Conservation (phyloP, 2,797 vertebrate genomes). For the Myotis vivesi region DNA sequence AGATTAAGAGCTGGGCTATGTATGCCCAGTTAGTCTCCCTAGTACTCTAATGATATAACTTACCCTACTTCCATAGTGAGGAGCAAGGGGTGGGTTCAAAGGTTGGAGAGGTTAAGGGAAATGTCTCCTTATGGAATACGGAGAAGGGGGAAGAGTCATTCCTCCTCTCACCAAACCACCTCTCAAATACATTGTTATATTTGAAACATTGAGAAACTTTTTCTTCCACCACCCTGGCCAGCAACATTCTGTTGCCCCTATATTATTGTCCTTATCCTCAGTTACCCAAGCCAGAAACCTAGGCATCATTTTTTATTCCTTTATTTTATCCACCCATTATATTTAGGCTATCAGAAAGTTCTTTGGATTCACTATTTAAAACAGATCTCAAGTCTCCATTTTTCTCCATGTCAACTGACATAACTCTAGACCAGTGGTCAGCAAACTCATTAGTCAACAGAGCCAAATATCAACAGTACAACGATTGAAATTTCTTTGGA, state of each 20-base stretch:
- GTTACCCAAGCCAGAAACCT: not conserved
- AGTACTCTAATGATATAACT: not conserved
- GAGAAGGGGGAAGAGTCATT: not conserved
- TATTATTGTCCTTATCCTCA: not conserved
- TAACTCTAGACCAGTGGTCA: not conserved
- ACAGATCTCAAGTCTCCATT: not conserved
- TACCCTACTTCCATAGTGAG: not conserved
- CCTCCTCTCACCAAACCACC: not conserved
- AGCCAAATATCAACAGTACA: no score
- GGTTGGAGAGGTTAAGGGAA: not conserved
- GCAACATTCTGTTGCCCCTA: not conserved
- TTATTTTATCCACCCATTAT: not conserved
- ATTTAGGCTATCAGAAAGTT: not conserved
- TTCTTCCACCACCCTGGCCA: not conserved
- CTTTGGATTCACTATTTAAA: constrained; percentile 19
- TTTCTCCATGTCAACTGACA: not conserved
- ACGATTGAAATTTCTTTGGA: no score
- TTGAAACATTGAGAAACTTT: not conserved
- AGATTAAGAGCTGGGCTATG: not conserved
- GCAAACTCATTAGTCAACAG: no score
- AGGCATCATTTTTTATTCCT: not conserved
- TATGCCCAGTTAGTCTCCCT: not conserved
- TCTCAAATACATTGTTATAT: not conserved
- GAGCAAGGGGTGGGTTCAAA: not conserved
- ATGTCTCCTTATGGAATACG: not conserved